A percentile compares a stretch with the other conserved stretches of the same genome.
Conservation (phyloP, 2,888 invertebrate species). For the Scaptomyza parva region DNA sequence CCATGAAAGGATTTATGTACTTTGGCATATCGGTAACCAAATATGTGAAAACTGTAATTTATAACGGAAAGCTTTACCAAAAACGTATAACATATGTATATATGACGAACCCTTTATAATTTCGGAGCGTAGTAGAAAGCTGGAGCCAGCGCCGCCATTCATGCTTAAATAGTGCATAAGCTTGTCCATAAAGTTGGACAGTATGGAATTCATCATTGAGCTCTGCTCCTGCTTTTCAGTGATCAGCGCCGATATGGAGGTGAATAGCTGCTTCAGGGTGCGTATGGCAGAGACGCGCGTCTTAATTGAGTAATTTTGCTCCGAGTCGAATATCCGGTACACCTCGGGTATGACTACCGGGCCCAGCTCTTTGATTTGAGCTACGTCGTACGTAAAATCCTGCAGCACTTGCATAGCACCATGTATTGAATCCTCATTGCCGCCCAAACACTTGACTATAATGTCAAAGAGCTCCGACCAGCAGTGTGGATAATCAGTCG, state of each 20-base stretch:
- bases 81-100: not conserved
- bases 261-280: constrained; percentile 88
- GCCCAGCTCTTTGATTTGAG: constrained; percentile 88
- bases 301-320: constrained; percentile 86
- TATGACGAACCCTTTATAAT: constrained; percentile 86
- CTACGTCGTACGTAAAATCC: constrained; percentile 89
- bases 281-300: constrained; percentile 89
- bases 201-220: constrained; percentile 88
- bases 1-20: constrained; percentile 87
- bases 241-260: constrained; percentile 82
- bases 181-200: constrained; percentile 88
- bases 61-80: not conserved
- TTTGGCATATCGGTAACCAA: constrained; percentile 88
- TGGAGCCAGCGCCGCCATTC: constrained; percentile 86
- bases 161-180: constrained; percentile 87
- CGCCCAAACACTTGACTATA: constrained; percentile 88
- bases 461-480: constrained; percentile 90
- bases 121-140: constrained; percentile 88
- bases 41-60: constrained; percentile 85
- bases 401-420: constrained; percentile 90
- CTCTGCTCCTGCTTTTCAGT: constrained; percentile 86
- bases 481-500: constrained; percentile 90
- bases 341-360: constrained; percentile 90
- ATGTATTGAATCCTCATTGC: constrained; percentile 88
- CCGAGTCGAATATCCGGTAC: constrained; percentile 88